Evolutionary conservation across 2,113 vertebrate species (phyloP), one percentile per base, ranked within the genome.

Genomic region (Rhinogobius similis): DNA sequence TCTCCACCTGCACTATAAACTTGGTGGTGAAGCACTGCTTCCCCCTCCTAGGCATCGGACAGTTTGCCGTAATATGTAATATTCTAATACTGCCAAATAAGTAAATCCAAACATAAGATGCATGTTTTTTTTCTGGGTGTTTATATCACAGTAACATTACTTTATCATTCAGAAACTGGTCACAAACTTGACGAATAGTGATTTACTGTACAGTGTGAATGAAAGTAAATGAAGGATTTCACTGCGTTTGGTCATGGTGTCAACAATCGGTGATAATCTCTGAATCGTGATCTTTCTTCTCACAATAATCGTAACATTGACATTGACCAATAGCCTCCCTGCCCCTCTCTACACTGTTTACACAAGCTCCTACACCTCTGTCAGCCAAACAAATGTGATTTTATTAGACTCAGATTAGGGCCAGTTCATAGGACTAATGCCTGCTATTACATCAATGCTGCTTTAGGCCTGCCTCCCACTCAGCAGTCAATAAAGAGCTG

Each of bases 321-420:
- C 29, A 21, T 27, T 56, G 53, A 27, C 23, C 58, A 21, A 5
- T 12, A 21, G 58, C 2, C 29, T 18, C 21, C 20, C 29, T n/a
- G 24, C 53, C 5, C 18, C 18, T 36, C 58, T 32, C 18, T n/a
- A 29, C 58, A 38, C 38, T 72, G 55, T 77, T 13, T 68, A 53
- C 50, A 27, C 16, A 9, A 23, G 18, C 26, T 53, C 2, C 1
- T 58, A 65, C 18, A 62, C 36, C 27, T 41, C 74, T 46, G 74
- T 72, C 82, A 79, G 63, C 58, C 73, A 84, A 84, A 84, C 77
- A 86, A 86, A 79, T 83, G 87, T 75, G 75, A 86, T 78, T 89
- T 90, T 91, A 92, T 91, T 89, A 87, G 82, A 83, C 78, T 86
- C 67, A 84, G 86, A 92, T 91, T 88, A 90, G 84, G 82, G 84